phyloP scores from a whole-genome alignment of 2,113 vertebrate genomes.

The Thermophis baileyi region DNA sequence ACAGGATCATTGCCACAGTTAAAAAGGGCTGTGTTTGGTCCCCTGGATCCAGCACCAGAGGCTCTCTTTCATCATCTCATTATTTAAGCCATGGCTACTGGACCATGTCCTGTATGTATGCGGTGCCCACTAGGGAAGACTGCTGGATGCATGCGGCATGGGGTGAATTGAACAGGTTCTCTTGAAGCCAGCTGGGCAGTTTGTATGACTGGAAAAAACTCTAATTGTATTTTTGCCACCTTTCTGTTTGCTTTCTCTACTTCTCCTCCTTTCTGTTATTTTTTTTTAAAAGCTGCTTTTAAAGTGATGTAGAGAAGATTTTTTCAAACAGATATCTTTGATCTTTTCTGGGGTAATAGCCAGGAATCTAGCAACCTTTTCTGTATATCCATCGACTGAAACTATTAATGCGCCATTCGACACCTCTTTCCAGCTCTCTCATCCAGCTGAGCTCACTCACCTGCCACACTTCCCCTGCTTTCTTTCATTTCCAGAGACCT shows the following conservation, averaged over 20 bases:
- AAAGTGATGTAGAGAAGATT: slow-evolving; percentile 2
- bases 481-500: not conserved
- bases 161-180: not conserved
- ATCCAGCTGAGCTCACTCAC: rapidly evolving
- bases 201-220: not conserved
- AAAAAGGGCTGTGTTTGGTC: not conserved
- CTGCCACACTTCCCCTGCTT: not conserved
- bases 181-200: not conserved
- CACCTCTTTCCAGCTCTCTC: not conserved
- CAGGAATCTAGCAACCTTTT: not conserved
- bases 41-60: not conserved
- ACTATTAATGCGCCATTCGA: not conserved
- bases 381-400: not conserved
- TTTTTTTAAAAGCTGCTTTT: not conserved
- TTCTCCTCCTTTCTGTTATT: not conserved
- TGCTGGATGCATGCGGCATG: not conserved
- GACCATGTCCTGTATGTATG: not conserved
- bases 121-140: rapidly evolving
- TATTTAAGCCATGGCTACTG: not conserved
- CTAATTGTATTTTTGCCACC: not conserved
- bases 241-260: not conserved
- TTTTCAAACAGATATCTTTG: slow-evolving; percentile 8
- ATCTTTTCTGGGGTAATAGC: not conserved
- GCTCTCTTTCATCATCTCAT: not conserved
- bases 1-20: not conserved